Evolutionary conservation across 2,113 vertebrate species (phyloP), one percentile per base, ranked within the genome.

Genomic region (Cricetomys ansorgei): DNA sequence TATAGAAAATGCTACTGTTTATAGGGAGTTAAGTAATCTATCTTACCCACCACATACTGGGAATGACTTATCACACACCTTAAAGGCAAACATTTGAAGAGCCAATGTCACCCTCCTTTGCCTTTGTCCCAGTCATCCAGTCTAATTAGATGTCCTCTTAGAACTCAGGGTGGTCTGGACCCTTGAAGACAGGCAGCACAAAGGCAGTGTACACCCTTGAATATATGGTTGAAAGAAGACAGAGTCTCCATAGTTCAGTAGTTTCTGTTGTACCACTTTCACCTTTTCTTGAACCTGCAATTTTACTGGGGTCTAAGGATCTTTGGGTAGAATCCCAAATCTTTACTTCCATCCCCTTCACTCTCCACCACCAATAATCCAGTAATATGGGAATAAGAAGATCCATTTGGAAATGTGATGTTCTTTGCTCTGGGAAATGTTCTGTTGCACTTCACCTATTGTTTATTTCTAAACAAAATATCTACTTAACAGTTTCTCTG

Each of bases 401-500:
- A 57, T 1, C 37, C 16, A 11, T 48, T 88, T 75, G 85, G 31
- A 84, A 75, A 62, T 23, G 17, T n/a, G 37, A 10, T 69, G 31
- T 17, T 93, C 70, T 57, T 11, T 62, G 31, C 70, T 12, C 3
- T 29, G 64, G 55, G 3, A 85, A 84, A 45, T 31, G 37, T n/a
- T 72, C n/a, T 48, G 7, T 45, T 93, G 29, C 45, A n/a, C 48
- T 67, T 70, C 11, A 59, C 13, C 29, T 50, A 1, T 40, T 94
- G 55, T 94, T 81, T 55, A 64, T 59, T 91, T 64, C 3, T 43
- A 84, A 94, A 67, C 59, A 67, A 85, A 95, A 88, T 27, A 77
- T 34, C 29, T 72, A 34, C 84, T 65, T 31, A 55, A 75, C 50
- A 69, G 31, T 73, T 76, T 95, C 23, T 92, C 21, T 89, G 31